These are phyloP conservation scores for Caenorhabditis latens DNA, from an alignment of 1,140 invertebrate species.

Conservation along the genomic window DNA sequence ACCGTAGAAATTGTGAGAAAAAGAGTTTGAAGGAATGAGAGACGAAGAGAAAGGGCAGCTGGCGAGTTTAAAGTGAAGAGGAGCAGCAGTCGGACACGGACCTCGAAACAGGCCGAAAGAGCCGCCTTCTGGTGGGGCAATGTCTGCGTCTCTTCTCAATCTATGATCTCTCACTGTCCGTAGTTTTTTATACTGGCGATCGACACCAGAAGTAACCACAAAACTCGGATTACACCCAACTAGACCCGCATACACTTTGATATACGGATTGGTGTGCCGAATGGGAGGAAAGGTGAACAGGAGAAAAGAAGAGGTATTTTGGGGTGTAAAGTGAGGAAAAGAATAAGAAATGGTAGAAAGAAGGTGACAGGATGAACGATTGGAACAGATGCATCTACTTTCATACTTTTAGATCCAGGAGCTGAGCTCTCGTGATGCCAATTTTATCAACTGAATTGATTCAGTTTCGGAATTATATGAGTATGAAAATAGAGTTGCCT, in stretches of 20 bases:
- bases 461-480: too few species aligned
- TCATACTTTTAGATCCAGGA: too few species aligned
- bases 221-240: constrained; percentile 13
- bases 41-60: constrained; percentile 47
- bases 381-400: too few species aligned
- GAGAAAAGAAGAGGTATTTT: too few species aligned
- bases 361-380: neutral
- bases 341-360: neutral
- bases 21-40: neutral
- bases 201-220: neutral
- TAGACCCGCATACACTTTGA: neutral
- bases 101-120: neutral
- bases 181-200: constrained; percentile 20
- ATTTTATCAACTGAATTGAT: too few species aligned
- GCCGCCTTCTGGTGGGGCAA: neutral
- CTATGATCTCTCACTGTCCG: neutral
- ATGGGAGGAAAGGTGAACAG: neutral
- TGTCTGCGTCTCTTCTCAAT: neutral
- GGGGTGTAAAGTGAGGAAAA: constrained; percentile 16
- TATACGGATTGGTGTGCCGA: neutral
- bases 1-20: neutral
- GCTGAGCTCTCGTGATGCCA: too few species aligned
- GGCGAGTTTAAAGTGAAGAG: constrained; percentile 39
- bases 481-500: too few species aligned
- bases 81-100: neutral